Evolutionary conservation across 2,797 vertebrate genomes (phyloP), one percentile per base, ranked within the genome.

Genomic region (Spinus olivaceus): DNA sequence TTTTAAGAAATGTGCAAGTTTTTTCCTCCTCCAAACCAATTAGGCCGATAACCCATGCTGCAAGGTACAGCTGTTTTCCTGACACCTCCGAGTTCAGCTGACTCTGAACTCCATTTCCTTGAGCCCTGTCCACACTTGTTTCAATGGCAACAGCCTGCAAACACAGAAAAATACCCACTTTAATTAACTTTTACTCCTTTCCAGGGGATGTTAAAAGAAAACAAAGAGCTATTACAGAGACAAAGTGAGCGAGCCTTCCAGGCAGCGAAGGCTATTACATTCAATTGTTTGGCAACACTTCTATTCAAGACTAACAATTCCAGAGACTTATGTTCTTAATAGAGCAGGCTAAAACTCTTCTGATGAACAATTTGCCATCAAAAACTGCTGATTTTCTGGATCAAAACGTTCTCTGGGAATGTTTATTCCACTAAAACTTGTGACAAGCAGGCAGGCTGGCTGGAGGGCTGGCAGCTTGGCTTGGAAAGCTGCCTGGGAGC

Each of bases 181-280:
- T 96, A 96, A 96, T 95, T 96, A 96, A 95, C 96, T 96, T 96
- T 86, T 94, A 95, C 93, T 91, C 93, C 82, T 91, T 96, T 96
- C 92, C 89, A 94, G 85, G 77, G 90, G 69, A 25, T 80, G 82
- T 94, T 94, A 94, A 81, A 96, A 86, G 90, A 89, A 91, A 94
- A 90, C 42, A 54, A 88, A 94, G 92, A 94, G 92, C 94, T 88
- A 90, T 94, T 94, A 74, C 57, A 90, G 80, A 94, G 72, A 67
- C 57, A 69, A 70, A 94, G 65, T 35, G 93, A 94, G 79, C 24
- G 61, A 95, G 85, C 81, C 87, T 94, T 90, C 60, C 69, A 90
- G 85, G 80, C 82, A 95, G 79, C 3, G 39, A 83, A 67, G 95
- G 61, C 90, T 78, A 72, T 96, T 95, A 67, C 69, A 86, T 86